Evolutionary conservation across 2,888 invertebrate species (phyloP), one percentile per base, ranked within the genome.

Genomic region (Nephrotoma appendiculata): DNA sequence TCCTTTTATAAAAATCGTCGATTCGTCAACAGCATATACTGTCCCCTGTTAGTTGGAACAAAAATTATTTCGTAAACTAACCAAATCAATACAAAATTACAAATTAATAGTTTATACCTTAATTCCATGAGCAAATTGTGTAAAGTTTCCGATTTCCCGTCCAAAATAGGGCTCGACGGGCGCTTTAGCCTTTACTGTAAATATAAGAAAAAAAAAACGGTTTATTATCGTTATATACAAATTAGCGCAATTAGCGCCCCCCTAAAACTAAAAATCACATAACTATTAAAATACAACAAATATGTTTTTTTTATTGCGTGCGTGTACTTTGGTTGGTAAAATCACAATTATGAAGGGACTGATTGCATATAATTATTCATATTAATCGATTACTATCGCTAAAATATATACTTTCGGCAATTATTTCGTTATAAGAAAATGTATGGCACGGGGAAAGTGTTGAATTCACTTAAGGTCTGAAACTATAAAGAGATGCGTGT

Each of bases 11-110:
- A 96, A 97, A 88, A 98, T 93, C 19, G 97, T 98, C 90, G 93
- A 95, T 90, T 98, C 97, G 90, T 98, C 98, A 6, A 97, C 96
- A 0, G 96, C 97, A 92, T 96, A 98, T 43, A 95, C 96, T 1
- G 94, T 94, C 45, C 98, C 98, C 88, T 93, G 88, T 12, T 86
- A 85, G 7, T 9, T n/a, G 12, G 5, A 85, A 15, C 1, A 42
- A 85, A 86, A 86, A 15, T 12, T 48, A 48, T 48, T 48, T 48
- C 48, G 3, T 12, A 12, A 83, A 83, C 84, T 12, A 45, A 42
- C 31, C 12, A 52, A 41, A 15, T 41, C 71, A 86, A 85, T 1
- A 31, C n/a, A 86, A 85, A n/a, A 84, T 84, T 0, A n/a, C 12
- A 5, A 83, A 41, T n/a, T 43, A 6, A 71, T 42, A 84, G 43